A percentile compares a stretch with the other conserved stretches of the same genome.
Conservation (phyloP, 2,797 vertebrate genomes). For the Siniperca scherzeri region DNA sequence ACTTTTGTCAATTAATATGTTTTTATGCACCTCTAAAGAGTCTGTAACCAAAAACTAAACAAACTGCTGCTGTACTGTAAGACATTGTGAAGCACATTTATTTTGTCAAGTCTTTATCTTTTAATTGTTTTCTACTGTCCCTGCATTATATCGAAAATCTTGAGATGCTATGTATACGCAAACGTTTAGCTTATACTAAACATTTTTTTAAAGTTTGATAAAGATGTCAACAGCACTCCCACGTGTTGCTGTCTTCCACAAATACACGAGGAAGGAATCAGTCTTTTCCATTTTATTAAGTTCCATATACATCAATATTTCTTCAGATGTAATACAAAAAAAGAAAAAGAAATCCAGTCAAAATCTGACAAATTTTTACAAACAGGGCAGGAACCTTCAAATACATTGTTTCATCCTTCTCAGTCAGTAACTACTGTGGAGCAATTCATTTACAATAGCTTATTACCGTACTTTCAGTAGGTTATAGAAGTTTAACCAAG, state of each 20-base stretch:
- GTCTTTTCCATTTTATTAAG: conserved; percentile 96
- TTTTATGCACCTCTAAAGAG: not conserved
- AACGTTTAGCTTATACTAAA: not conserved
- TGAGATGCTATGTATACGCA: not conserved
- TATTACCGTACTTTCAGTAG: conserved; percentile 71
- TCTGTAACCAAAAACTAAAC: not conserved
- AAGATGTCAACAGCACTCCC: not conserved
- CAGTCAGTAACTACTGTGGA: conserved; percentile 87
- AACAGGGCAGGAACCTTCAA: conserved; percentile 96
- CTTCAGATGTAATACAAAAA: conserved; percentile 98
- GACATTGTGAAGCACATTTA: not conserved
- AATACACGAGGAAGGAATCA: conserved; percentile 79
- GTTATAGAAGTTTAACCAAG: conserved; percentile 69
- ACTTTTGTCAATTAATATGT: no score
- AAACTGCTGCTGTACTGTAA: no score
- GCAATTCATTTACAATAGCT: conserved; percentile 73
- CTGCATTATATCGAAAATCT: not conserved
- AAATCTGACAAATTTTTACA: conserved; percentile 96
- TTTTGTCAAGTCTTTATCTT: not conserved
- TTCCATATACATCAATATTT: conserved; percentile 99
- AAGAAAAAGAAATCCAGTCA: conserved; percentile 85
- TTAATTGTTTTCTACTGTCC: not conserved
- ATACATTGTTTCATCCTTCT: conserved; percentile 85
- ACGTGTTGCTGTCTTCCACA: not conserved
- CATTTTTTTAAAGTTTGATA: not conserved